Conservation (phyloP, 2,113 vertebrate genomes). For the Baryphthengus martii region DNA sequence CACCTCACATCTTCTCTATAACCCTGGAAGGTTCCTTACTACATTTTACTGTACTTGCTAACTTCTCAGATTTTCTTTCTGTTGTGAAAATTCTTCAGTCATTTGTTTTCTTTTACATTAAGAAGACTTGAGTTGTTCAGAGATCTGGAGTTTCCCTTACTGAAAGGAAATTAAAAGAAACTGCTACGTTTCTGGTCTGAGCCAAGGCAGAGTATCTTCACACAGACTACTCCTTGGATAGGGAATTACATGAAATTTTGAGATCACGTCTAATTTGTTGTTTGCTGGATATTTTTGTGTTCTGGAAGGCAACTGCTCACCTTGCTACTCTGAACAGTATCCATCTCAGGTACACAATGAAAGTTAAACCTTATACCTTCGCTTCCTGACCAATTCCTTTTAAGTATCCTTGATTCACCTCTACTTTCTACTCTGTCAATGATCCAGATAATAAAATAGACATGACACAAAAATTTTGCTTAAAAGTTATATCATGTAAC, state of each 20-base stretch:
- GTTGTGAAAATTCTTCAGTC: background rate
- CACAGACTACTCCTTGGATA: background rate
- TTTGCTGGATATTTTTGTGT: background rate
- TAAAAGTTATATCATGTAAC: background rate
- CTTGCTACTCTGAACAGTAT: background rate
- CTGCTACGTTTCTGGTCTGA: background rate
- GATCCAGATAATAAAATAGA: background rate
- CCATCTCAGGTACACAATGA: fast-evolving
- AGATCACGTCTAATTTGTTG: background rate
- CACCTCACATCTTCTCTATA: background rate
- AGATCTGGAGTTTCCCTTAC: background rate
- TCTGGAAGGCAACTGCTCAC: background rate
- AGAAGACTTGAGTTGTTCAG: background rate
- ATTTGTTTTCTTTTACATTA: background rate
- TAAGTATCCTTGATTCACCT: background rate
- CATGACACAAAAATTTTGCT: too few species aligned
- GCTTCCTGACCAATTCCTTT: background rate
- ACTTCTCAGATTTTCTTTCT: background rate
- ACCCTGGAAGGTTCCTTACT: background rate
- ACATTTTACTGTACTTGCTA: background rate
- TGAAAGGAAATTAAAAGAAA: background rate
- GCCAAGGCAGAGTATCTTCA: background rate
- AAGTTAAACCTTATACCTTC: background rate
- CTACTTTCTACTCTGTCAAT: background rate
- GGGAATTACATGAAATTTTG: background rate